Evolutionary conservation across 2,888 invertebrate species (phyloP), one percentile per base, ranked within the genome.

Genomic region (Merodon equestris): DNA sequence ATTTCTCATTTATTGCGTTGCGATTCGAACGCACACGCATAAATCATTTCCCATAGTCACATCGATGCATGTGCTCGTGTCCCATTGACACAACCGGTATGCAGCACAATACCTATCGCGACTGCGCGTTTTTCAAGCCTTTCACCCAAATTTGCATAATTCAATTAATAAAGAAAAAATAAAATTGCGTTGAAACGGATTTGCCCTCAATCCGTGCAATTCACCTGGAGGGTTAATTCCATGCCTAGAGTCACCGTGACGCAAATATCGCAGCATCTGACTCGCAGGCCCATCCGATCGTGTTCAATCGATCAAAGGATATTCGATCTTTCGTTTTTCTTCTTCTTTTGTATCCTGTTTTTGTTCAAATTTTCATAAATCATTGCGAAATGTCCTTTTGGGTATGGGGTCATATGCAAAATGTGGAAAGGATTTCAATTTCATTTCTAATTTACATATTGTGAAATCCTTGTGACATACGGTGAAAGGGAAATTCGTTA

Each of bases 101-200:
- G 68, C 57, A 68, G 74, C 70, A 36, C 36, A 75, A 75, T 68
- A 70, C 36, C 50, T 13, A 57, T 44, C 17, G n/a, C 42, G 27
- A 36, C 36, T 34, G 14, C 40, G 40, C 40, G 42, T 48, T 61
- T 51, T 34, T 64, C 53, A 64, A 68, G 77, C 79, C 79, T 79
- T 79, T 79, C 79, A 79, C 79, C 74, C 74, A 18, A 74, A 79
- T 79, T 79, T 79, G 79, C 79, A 79, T 79, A 79, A 79, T 79
- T 79, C 74, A 74, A 79, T 79, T 79, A 79, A 79, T 70, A 68
- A 70, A 67, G 64, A n/a, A 14, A 71, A 13, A 70, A 38, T 50
- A 74, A 74, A 68, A 40, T 9, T 40, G 40, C 40, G 27, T 27
- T 27, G 3, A 7, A 27, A 27, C 7, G 27, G 27, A 27, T 27